Percentiles rank a stretch among this genome's conserved stretches.
Evolutionary conservation across 2,888 invertebrate species (phyloP).

Genomic region (Nesidiocoris tenuis): DNA sequence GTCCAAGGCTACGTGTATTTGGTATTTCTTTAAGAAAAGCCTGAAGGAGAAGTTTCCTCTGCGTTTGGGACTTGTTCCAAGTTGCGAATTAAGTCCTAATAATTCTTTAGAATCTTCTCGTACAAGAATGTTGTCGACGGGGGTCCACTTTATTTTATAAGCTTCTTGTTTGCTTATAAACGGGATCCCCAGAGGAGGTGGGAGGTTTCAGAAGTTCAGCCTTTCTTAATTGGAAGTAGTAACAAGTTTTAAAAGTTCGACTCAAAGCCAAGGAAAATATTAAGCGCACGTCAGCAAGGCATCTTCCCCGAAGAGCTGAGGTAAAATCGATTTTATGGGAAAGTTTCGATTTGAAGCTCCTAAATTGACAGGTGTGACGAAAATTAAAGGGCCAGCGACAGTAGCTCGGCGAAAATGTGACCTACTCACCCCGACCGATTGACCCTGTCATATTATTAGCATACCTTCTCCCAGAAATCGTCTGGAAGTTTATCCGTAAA

Average conservation of each 20-base stretch:
- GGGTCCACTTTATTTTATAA: background rate
- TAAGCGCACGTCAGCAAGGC: background rate
- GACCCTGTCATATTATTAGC: too few relatives aligned
- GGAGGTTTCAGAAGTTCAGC: background rate
- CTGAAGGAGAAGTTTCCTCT: background rate
- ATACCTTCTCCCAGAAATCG: too few relatives aligned
- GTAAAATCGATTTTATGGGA: background rate
- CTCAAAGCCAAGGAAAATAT: background rate
- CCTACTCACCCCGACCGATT: too few relatives aligned
- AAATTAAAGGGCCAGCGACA: background rate
- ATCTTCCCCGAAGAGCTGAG: background rate
- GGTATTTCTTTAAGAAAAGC: too few relatives aligned
- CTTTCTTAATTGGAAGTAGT: background rate
- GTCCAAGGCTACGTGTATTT: too few relatives aligned
- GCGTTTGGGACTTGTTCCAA: background rate
- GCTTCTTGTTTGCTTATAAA: background rate
- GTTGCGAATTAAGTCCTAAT: background rate
- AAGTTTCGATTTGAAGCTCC: background rate
- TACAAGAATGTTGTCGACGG: background rate
- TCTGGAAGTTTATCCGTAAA: too few relatives aligned
- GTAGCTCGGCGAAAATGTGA: too few relatives aligned
- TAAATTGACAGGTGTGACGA: background rate
- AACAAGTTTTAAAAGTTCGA: background rate
- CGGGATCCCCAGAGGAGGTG: background rate
- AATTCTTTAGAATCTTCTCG: background rate